Conservation (phyloP, 30 jellyfish, hydroid and myxozoan genomes). For the Rhopilema esculentum region DNA sequence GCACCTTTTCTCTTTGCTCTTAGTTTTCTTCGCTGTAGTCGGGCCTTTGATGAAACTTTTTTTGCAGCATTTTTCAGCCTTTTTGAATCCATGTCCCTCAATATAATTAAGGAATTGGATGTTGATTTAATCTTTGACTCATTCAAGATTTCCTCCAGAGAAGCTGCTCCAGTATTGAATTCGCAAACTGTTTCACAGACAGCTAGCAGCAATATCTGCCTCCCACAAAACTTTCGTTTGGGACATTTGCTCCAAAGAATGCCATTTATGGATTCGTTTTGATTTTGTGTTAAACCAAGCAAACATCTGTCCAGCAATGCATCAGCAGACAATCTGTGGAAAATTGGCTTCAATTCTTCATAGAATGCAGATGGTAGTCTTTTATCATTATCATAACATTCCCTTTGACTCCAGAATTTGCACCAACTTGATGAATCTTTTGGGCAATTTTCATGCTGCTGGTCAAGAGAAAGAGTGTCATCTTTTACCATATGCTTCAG, state of each 20-base stretch:
- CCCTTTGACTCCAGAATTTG: constrained; percentile 47
- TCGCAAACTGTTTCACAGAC: no score
- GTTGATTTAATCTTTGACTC: constrained; percentile 4
- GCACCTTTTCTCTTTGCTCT: no score
- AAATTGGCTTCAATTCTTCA: constrained; percentile 36
- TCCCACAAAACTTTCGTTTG: no score
- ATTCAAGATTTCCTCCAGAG: constrained; percentile 24
- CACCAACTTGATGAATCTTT: constrained; percentile 47
- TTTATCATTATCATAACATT: constrained; percentile 21
- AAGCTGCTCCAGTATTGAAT: no score
- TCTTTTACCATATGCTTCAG: constrained; percentile 45
- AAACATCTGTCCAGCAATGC: no score
- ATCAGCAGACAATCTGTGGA: constrained; percentile 20
- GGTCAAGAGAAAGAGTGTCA: constrained; percentile 2
- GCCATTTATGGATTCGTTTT: no score
- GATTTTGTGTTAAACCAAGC: no score
- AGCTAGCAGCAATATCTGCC: no score
- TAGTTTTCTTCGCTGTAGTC: no score
- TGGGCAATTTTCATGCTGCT: constrained; percentile 62
- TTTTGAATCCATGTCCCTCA: constrained; percentile 17
- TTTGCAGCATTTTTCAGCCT: constrained; percentile 21
- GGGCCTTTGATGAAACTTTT: neutral
- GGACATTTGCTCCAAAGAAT: no score
- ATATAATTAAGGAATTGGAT: constrained; percentile 8
- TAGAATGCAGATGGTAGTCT: constrained; percentile 35